Base-by-base conservation (phyloP, 2,797 vertebrate genomes). In the Ficedula albicollis region DNA sequence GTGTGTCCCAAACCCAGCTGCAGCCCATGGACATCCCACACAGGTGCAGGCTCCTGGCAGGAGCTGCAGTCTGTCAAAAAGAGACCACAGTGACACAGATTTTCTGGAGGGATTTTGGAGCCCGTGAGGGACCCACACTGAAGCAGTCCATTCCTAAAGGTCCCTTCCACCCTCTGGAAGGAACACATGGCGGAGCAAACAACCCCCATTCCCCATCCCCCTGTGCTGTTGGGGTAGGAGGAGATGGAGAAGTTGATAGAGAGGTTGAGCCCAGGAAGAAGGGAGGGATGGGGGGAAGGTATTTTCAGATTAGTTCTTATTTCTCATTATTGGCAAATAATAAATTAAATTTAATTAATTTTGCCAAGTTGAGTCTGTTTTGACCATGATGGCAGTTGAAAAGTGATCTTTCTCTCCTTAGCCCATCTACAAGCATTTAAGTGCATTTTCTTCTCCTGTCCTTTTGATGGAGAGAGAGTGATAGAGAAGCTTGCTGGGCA, bases 221-320 rank as follows among this genome's bases (percentile, higher is more conserved):
- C 21, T 48, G 9, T 12, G 21, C 41, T 54, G 41, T 46, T 26
- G 8, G 34, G 11, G 16, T 34, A 39, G 30, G 25, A 76, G 19
- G 6, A n/a, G 1, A 41, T 29, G 48, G 30, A 60, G 21, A 70
- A 62, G 7, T 29, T 7, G 0, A 36, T 29, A 34, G 18, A 6
- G 32, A 86, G 66, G 16, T 3, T 48, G 32, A 83, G 38, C 18
- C 30, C 3, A 5, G 12, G 21, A n/a, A 70, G 16, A 70, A 75
- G 6, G 23, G 23, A 52, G 11, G 4, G 2, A 13, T 34, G 5
- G 4, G 5, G 4, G 4, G 5, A 34, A 86, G n/a, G 12, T 56
- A 58, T 6, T 34, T 70, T 62, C 38, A 63, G 9, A 80, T 58
- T 39, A 48, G 5, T 48, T 92, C 23, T 41, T 39, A 21, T 58